Conservation (phyloP, 2,113 vertebrate species). For the Paedocypris sp. region DNA sequence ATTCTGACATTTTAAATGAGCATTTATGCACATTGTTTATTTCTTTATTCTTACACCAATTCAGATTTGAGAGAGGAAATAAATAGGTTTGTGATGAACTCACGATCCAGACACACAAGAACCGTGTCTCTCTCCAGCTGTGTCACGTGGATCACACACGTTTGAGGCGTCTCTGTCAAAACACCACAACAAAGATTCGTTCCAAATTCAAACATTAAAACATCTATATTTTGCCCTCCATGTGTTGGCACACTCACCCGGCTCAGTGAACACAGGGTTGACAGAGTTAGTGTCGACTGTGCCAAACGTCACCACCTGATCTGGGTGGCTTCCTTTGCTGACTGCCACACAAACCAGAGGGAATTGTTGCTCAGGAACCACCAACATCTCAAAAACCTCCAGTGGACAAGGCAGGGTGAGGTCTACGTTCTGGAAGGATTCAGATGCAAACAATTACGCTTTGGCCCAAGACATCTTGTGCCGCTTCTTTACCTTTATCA, state of each 20-base stretch:
- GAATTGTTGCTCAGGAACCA: constrained; percentile 89
- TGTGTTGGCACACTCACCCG: constrained; percentile 62
- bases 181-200: background rate
- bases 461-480: background rate
- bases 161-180: constrained; percentile 80
- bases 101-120: constrained; percentile 91
- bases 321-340: constrained; percentile 84
- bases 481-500: constrained; percentile 76
- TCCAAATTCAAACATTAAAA: background rate
- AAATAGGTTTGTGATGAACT: constrained; percentile 49
- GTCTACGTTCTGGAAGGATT: constrained; percentile 75
- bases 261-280: constrained; percentile 89
- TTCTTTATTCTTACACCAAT: too few species aligned
- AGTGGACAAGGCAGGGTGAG: constrained; percentile 90
- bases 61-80: too few species aligned
- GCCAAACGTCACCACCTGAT: constrained; percentile 90
- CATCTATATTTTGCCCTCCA: too few species aligned
- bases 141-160: constrained; percentile 88
- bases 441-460: background rate
- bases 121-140: constrained; percentile 96
- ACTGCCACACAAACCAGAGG: constrained; percentile 93
- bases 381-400: constrained; percentile 94
- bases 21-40: too few species aligned
- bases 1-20: too few species aligned
- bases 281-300: constrained; percentile 93